Conservation (phyloP, 2,797 vertebrate genomes). For the Staurois parvus region DNA sequence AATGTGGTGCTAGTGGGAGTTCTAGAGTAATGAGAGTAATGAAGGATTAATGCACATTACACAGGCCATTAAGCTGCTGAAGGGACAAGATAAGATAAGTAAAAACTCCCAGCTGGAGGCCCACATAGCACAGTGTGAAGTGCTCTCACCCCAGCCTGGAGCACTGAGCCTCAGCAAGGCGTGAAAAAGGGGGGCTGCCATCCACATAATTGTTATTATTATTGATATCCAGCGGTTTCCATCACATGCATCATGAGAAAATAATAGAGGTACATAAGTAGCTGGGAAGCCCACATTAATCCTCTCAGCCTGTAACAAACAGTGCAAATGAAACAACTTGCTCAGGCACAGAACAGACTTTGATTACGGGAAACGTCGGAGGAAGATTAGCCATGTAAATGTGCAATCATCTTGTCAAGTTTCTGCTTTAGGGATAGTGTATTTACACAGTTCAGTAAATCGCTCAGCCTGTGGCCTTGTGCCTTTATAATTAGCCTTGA, state of each 20-base stretch:
- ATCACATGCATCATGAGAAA: conserved; percentile 51
- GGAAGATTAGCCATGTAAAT: conserved; percentile 19
- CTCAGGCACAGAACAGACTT: not conserved
- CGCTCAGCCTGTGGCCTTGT: conserved; percentile 1
- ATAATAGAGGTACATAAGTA: conserved; percentile 18
- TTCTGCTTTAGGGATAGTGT: conserved; percentile 12
- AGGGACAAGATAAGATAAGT: conserved; percentile 60
- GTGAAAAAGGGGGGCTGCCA: conserved; percentile 50
- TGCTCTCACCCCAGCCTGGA: conserved; percentile 37
- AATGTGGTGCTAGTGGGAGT: conserved; percentile 52
- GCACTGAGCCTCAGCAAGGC: conserved; percentile 40
- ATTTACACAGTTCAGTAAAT: not conserved
- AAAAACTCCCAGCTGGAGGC: conserved; percentile 56
- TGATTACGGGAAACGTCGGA: not conserved
- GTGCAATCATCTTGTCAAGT: conserved; percentile 9
- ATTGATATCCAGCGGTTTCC: conserved; percentile 46
- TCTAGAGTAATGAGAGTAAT: conserved; percentile 59
- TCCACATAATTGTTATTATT: conserved; percentile 55
- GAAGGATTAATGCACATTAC: conserved; percentile 63
- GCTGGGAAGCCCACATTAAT: conserved; percentile 21
- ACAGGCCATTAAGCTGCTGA: conserved; percentile 54
- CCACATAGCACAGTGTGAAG: conserved; percentile 42
- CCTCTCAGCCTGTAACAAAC: not conserved
- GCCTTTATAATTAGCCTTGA: not conserved
- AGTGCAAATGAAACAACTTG: not conserved